Conservation (phyloP, 2,888 invertebrate genomes). For the Cephus nigrinus region DNA sequence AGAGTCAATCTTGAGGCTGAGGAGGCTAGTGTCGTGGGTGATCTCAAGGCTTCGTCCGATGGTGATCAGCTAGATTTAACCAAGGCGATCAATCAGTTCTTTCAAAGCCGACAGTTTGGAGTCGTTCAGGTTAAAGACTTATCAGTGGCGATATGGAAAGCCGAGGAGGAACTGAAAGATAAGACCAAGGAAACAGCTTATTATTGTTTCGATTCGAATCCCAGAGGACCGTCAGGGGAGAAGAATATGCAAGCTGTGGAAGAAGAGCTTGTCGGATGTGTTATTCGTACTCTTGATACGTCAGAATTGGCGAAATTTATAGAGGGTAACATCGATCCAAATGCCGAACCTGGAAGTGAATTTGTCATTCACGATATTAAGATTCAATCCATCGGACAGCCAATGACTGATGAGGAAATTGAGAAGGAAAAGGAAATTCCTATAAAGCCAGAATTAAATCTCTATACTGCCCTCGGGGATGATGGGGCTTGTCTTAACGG, state of each 20-base stretch:
- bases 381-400: slow-evolving; percentile 36
- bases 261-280: slow-evolving; percentile 53
- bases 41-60: slow-evolving; percentile 48
- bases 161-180: slow-evolving; percentile 47
- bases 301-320: slow-evolving; percentile 59
- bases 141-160: slow-evolving; percentile 65
- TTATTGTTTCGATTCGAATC: slow-evolving; percentile 67
- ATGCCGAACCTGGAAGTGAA: slow-evolving; percentile 24
- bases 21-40: slow-evolving; percentile 56
- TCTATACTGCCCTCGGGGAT: slow-evolving; percentile 61
- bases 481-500: slow-evolving; percentile 59
- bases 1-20: slow-evolving; percentile 56
- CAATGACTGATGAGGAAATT: slow-evolving; percentile 54
- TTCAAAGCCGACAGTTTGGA: slow-evolving; percentile 56
- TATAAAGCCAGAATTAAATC: slow-evolving; percentile 62
- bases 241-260: slow-evolving; percentile 25
- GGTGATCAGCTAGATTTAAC: slow-evolving; percentile 53
- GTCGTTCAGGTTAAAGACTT: slow-evolving; percentile 60
- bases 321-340: slow-evolving; percentile 53
- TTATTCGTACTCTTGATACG: slow-evolving; percentile 56
- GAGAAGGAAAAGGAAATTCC: slow-evolving; percentile 47
- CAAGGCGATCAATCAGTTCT: slow-evolving; percentile 59
- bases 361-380: slow-evolving; percentile 51
- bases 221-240: slow-evolving; percentile 52
- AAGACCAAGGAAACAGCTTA: slow-evolving; percentile 46